Evolutionary conservation across 1,140 invertebrate species (phyloP), one percentile per base, ranked within the genome.

Genomic region (Diachasmimorpha longicaudata): DNA sequence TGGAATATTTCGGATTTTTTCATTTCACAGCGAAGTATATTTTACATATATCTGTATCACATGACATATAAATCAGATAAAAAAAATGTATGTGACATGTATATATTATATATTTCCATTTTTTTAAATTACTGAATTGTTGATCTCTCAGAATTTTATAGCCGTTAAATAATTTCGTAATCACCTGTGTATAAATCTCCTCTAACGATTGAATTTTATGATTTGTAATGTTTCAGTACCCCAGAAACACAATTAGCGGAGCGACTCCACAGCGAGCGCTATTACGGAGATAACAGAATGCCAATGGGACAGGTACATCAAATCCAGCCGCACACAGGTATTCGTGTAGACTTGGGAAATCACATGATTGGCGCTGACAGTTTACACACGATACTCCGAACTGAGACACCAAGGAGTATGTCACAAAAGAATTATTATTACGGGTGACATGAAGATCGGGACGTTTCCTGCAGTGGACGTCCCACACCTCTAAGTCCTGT

Each of bases 371-470:
- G 86, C 48, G 87, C 88, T 16, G 86, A 89, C 71, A 89, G 79
- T 74, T 81, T 89, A 1, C 88, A 89, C 81, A 88, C 86, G 55
- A 89, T 89, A 44, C 77, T 89, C 0, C 82, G 85, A 48, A 79
- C 83, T 5, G 86, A 85, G 8, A 90, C 87, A 72, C 89, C 91
- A 0, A 85, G 91, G 58, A 91, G 88, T 77, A 79, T 91, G 23
- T 89, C 85, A 77, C 91, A 88, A 75, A 91, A 89, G 78, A 91
- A 91, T 81, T 91, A 91, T 77, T 92, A 92, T 81, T 92, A 92
- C 76, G 91, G 91, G 88, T 92, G 90, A 91, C 89, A 88, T 75
- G 88, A 90, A 79, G 83, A 87, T 72, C 85, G 87, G 86, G 87
- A 84, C 83, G 86, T 85, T 82, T 83, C 81, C 19, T 85, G 85